Evolutionary conservation across 2,797 vertebrate genomes (phyloP).

Genomic region (Ctenopoma multispine): DNA sequence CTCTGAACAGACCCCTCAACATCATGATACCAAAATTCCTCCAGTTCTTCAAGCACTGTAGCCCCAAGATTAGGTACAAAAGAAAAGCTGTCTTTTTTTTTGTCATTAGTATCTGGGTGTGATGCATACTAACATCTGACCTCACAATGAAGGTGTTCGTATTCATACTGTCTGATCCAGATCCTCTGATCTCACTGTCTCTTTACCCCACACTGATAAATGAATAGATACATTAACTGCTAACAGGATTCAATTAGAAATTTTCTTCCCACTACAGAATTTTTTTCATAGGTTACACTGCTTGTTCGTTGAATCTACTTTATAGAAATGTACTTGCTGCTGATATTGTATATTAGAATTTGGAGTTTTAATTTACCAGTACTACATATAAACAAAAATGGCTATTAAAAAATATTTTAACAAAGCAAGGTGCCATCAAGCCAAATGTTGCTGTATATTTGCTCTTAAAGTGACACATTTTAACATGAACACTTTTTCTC

Average conservation of each 20-base stretch:
- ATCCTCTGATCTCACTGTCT: not conserved
- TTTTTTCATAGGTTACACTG: not conserved
- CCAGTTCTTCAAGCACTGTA: constrained; percentile 97
- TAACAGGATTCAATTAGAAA: not conserved
- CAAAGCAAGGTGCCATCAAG: too few species aligned
- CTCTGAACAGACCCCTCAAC: constrained; percentile 93
- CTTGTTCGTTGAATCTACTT: too few species aligned
- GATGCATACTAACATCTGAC: constrained; percentile 58
- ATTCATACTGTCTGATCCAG: constrained; percentile 74
- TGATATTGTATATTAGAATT: too few species aligned
- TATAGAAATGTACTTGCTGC: too few species aligned
- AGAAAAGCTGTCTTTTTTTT: not conserved
- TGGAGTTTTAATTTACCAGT: too few species aligned
- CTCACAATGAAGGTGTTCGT: constrained; percentile 60
- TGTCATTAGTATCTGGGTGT: constrained; percentile 37
- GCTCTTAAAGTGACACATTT: not conserved
- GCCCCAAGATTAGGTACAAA: constrained; percentile 93
- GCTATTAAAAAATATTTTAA: too few species aligned
- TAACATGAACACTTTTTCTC: not conserved
- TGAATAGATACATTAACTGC: not conserved
- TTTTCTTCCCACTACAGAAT: not conserved
- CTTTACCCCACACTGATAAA: not conserved
- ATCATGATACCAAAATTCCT: constrained; percentile 98
- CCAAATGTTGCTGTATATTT: too few species aligned
- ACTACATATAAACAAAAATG: too few species aligned